Conservation (phyloP, 1,140 invertebrate genomes). For the Oedothorax gibbosus region DNA sequence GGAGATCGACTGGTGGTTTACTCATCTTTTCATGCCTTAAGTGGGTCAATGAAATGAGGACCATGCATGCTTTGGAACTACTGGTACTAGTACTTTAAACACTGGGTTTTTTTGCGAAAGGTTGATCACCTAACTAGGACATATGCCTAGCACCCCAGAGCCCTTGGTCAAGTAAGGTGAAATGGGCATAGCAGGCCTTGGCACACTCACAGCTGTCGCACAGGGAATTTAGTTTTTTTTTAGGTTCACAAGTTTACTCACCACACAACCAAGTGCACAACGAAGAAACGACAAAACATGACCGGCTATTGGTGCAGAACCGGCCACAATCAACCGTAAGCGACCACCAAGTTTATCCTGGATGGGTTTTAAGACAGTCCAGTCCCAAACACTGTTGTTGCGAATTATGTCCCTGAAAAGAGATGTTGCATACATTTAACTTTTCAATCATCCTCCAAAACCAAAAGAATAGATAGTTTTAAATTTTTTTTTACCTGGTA, state of each 20-base stretch:
- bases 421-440: background rate
- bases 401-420: conserved; percentile 81
- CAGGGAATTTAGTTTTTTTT: too few relatives aligned
- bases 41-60: too few relatives aligned
- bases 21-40: too few relatives aligned
- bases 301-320: conserved; percentile 91
- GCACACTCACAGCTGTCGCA: too few relatives aligned
- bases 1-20: too few relatives aligned
- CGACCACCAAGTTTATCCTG: conserved; percentile 88
- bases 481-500: too few relatives aligned
- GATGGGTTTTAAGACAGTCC: conserved; percentile 83
- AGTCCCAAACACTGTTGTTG: conserved; percentile 90
- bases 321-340: conserved; percentile 91
- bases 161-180: background rate
- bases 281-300: conserved; percentile 94
- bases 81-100: too few relatives aligned
- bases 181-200: too few relatives aligned
- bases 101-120: too few relatives aligned
- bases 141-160: too few relatives aligned
- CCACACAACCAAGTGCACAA: conserved; percentile 91
- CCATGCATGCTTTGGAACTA: too few relatives aligned
- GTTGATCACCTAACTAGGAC: background rate
- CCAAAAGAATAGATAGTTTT: background rate
- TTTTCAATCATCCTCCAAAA: background rate
- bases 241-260: conserved; percentile 69